These are phyloP conservation scores for Camponotus fellah DNA, from an alignment of 2,888 invertebrate species.

Conservation along the genomic window DNA sequence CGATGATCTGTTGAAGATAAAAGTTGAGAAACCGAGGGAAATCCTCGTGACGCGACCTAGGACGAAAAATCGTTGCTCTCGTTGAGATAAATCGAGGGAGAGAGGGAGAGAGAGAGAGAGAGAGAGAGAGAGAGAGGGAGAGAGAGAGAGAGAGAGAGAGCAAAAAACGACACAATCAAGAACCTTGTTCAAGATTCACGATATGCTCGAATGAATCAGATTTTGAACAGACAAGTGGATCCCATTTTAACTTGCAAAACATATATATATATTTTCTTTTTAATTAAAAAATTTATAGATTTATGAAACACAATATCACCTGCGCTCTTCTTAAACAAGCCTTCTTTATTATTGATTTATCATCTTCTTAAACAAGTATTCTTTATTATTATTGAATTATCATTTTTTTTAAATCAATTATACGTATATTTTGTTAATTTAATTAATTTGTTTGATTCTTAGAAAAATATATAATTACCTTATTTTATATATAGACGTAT, in stretches of 20 bases:
- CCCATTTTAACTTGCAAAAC: background rate
- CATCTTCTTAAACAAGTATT: too few relatives aligned
- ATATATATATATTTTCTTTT: too few relatives aligned
- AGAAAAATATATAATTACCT: background rate
- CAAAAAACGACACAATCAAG: background rate
- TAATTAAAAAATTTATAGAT: too few relatives aligned
- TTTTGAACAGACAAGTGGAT: background rate
- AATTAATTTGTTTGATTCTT: too few relatives aligned
- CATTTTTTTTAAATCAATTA: too few relatives aligned
- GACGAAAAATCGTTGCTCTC: constrained; percentile 49
- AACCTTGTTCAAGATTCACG: background rate
- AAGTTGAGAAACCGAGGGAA: constrained; percentile 61
- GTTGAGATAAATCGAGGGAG: constrained; percentile 17
- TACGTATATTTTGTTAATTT: too few relatives aligned
- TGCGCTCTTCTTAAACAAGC: too few relatives aligned
- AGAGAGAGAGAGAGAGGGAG: background rate
- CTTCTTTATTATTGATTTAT: too few relatives aligned
- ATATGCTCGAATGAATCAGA: background rate
- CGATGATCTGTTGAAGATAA: constrained; percentile 54
- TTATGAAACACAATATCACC: too few relatives aligned
- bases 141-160: background rate
- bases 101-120: background rate
- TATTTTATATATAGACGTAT: background rate
- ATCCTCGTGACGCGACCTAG: constrained; percentile 40
- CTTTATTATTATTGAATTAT: too few relatives aligned